A percentile compares a stretch with the other conserved stretches of the same genome.
Evolutionary conservation across 1,140 invertebrate species (phyloP).

Genomic region (Tyrophagus putrescentiae): DNA sequence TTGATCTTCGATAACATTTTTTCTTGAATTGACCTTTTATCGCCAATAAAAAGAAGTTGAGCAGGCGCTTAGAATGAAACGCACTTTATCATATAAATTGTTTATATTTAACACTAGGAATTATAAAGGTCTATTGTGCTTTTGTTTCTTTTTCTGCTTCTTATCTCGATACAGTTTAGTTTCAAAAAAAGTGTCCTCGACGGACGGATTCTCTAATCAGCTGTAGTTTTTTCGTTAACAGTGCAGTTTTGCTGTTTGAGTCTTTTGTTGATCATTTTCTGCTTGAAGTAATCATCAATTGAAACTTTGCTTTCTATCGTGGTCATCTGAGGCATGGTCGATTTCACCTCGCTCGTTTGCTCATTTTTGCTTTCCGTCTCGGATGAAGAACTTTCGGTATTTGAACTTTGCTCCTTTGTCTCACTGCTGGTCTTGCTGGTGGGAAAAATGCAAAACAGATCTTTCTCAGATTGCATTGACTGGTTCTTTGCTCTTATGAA

Average conservation of each 20-base stretch:
- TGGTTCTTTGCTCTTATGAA: slow-evolving; percentile 17
- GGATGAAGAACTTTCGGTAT: neutral
- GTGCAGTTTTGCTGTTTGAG: neutral
- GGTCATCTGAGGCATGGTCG: neutral
- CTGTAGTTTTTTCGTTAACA: neutral
- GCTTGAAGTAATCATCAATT: slow-evolving; percentile 13
- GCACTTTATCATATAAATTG: too few relatives aligned
- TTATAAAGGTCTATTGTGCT: too few relatives aligned
- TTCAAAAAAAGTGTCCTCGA: too few relatives aligned
- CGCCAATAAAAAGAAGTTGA: too few relatives aligned
- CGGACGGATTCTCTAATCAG: too few relatives aligned
- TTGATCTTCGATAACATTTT: too few relatives aligned
- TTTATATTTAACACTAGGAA: too few relatives aligned
- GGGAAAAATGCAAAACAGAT: slow-evolving; percentile 12
- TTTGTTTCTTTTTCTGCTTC: too few relatives aligned
- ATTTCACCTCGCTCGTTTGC: neutral
- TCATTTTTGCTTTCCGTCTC: neutral
- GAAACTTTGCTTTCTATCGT: slow-evolving; percentile 6
- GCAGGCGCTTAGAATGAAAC: too few relatives aligned
- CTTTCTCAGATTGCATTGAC: neutral
- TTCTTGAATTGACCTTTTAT: too few relatives aligned
- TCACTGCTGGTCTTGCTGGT: neutral
- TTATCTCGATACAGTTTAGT: too few relatives aligned
- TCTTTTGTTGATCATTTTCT: slow-evolving; percentile 15
- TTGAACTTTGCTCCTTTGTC: neutral